Conservation (phyloP, 2,797 vertebrate genomes). For the Balearica regulorum region DNA sequence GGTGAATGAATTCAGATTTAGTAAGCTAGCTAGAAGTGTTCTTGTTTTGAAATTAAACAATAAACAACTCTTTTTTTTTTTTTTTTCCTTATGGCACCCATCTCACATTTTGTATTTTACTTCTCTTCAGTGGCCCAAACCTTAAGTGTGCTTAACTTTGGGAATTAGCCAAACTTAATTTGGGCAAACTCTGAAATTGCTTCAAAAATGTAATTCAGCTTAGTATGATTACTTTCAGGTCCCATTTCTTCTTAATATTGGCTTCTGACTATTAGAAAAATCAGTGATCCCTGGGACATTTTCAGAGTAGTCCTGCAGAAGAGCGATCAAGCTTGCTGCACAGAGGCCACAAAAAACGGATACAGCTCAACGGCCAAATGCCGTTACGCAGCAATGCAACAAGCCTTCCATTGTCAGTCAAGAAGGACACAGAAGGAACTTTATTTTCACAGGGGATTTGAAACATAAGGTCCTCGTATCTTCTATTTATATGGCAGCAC, state of each 20-base stretch:
- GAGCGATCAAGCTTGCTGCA: neutral
- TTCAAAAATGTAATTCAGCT: neutral
- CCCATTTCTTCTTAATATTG: neutral
- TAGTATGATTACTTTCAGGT: neutral
- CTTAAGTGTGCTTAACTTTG: neutral
- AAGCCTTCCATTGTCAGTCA: rapidly evolving
- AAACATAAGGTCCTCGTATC: rapidly evolving
- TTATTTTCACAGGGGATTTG: rapidly evolving
- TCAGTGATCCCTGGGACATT: neutral
- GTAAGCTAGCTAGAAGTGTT: neutral
- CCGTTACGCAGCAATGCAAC: neutral
- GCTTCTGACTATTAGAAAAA: neutral
- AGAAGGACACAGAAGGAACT: rapidly evolving
- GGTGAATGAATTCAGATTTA: neutral
- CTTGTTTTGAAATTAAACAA: neutral
- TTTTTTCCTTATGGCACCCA: neutral
- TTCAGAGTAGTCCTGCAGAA: neutral
- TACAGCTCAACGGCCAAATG: neutral
- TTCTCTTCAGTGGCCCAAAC: neutral
- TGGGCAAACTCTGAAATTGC: neutral
- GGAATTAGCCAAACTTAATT: neutral
- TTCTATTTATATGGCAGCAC: rapidly evolving
- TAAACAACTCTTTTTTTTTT: neutral
- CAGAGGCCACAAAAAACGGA: neutral
- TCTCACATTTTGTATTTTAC: neutral